phyloP scores from a whole-genome alignment of 2,113 vertebrate genomes.

The Corydoras sp. region DNA sequence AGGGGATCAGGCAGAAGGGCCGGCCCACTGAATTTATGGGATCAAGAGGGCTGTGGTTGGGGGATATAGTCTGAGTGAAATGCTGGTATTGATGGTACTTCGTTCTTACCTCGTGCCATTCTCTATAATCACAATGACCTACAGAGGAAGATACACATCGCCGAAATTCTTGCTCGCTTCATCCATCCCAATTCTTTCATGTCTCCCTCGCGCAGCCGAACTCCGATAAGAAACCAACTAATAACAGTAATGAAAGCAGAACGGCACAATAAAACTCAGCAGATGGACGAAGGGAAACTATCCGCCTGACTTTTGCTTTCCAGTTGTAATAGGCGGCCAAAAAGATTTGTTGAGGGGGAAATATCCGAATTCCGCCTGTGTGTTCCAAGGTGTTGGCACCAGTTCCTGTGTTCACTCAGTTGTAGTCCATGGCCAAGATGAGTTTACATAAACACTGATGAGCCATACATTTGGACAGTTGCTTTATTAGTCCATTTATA shows the following conservation, averaged over 20 bases:
- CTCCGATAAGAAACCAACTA: not conserved
- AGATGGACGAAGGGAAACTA: not conserved
- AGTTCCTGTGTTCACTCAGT: not conserved
- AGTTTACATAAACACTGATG: not conserved
- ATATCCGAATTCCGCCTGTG: too few relatives aligned
- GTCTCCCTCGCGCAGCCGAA: not conserved
- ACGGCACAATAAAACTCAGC: not conserved
- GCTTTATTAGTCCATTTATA: too few relatives aligned
- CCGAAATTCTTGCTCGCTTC: not conserved
- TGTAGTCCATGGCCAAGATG: not conserved
- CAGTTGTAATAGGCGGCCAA: slow-evolving; percentile 11
- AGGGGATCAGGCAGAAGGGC: slow-evolving; percentile 14
- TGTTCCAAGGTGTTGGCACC: too few relatives aligned
- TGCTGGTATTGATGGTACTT: not conserved
- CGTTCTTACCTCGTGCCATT: slow-evolving; percentile 42
- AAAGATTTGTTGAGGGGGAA: not conserved
- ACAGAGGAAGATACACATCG: slow-evolving; percentile 22
- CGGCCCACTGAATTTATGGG: slow-evolving; percentile 32
- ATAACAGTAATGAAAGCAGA: slow-evolving; percentile 27
- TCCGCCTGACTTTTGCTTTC: slow-evolving; percentile 6
- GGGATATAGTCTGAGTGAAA: not conserved
- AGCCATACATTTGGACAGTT: not conserved
- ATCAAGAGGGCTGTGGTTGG: not conserved
- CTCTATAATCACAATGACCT: slow-evolving; percentile 42
- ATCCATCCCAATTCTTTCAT: not conserved